These are phyloP conservation scores for Temnothorax rugatulus DNA, from an alignment of 2,888 invertebrate genomes.

Conservation along the genomic window DNA sequence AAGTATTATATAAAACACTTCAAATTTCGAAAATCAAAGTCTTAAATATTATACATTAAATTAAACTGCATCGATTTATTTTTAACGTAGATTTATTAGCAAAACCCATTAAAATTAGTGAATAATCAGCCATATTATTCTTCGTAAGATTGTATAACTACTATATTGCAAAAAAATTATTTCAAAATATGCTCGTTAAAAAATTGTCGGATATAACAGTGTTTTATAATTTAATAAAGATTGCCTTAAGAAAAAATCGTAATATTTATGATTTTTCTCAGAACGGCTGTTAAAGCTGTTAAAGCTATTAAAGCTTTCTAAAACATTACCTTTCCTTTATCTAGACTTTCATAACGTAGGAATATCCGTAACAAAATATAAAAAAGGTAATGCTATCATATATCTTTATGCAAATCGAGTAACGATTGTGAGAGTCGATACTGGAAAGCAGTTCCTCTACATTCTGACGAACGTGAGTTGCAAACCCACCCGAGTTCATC, in stretches of 20 bases:
- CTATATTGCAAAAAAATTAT: not conserved
- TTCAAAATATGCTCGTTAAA: not conserved
- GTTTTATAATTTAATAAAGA: not conserved
- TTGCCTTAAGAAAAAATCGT: not conserved
- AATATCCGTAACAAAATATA: not conserved
- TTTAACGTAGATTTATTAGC: not conserved
- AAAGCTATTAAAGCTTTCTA: too few species aligned
- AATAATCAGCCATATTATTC: not conserved
- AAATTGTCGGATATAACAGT: not conserved
- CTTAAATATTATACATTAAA: not conserved
- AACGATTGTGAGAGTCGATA: slow-evolving; percentile 16
- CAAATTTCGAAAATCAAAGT: not conserved
- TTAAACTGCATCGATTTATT: not conserved
- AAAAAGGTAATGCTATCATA: not conserved
- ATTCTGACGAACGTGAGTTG: slow-evolving; percentile 51
- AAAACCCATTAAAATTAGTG: not conserved
- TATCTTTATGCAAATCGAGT: not conserved
- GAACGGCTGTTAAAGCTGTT: not conserved
- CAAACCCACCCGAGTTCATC: slow-evolving; percentile 61
- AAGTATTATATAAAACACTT: not conserved
- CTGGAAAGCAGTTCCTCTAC: slow-evolving; percentile 17
- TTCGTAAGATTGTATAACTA: not conserved
- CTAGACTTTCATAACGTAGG: not conserved
- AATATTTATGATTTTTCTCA: not conserved
- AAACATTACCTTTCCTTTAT: not conserved